phyloP scores from a whole-genome alignment of 2,113 vertebrate genomes.

The Chloebia gouldiae region DNA sequence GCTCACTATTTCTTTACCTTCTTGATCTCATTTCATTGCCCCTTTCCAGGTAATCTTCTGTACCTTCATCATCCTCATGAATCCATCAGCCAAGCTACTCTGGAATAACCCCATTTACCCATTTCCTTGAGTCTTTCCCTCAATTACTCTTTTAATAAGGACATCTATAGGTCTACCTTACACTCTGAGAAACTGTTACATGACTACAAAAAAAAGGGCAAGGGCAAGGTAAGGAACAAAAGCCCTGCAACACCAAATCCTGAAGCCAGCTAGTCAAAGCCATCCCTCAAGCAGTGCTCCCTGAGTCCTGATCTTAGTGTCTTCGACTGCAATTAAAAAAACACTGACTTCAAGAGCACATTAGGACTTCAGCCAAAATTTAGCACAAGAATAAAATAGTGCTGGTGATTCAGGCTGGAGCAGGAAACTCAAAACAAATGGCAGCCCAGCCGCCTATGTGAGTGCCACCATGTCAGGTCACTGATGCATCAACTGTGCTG shows the following conservation, averaged over 20 bases:
- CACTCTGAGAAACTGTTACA: background rate
- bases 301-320: background rate
- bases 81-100: background rate
- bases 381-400: background rate
- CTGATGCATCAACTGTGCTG: background rate
- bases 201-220: background rate
- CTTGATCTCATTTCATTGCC: background rate
- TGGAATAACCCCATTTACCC: background rate
- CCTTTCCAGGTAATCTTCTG: background rate
- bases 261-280: background rate
- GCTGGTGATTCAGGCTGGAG: background rate
- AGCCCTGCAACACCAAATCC: background rate
- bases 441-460: background rate
- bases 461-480: background rate
- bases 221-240: background rate
- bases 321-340: background rate
- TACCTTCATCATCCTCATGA: background rate
- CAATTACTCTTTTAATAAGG: background rate
- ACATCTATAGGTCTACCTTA: background rate
- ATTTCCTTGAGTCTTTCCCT: background rate
- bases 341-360: background rate
- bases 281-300: background rate
- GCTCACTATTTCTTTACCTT: background rate
- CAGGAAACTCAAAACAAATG: background rate
- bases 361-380: background rate